These are phyloP conservation scores for Lacerta bilineata DNA, from an alignment of 2,797 vertebrate genomes.

Conservation along the genomic window DNA sequence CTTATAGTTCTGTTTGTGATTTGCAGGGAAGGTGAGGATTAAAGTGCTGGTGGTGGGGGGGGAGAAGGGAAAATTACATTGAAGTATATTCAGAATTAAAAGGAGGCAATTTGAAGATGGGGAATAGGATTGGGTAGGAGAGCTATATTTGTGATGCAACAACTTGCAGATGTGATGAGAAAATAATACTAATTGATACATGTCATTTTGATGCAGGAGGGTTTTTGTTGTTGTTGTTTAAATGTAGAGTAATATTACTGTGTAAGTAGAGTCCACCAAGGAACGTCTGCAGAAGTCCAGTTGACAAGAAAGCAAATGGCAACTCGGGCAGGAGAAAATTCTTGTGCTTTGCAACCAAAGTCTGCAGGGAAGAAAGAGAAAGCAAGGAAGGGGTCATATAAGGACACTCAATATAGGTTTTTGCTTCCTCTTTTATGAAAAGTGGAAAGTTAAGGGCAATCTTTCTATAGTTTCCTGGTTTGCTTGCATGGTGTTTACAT, in stretches of 20 bases:
- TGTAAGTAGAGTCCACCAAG: not conserved
- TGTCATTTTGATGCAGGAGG: not conserved
- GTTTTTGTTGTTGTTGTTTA: not conserved
- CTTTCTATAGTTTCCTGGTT: not conserved
- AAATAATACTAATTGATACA: not conserved
- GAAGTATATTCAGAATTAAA: not conserved
- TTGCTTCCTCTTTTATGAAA: not conserved
- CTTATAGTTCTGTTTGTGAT: not conserved
- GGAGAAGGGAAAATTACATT: not conserved
- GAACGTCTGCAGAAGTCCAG: not conserved
- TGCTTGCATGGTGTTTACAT: too few relatives aligned
- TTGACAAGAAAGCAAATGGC: not conserved
- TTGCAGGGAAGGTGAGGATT: not conserved
- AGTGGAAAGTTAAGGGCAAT: not conserved
- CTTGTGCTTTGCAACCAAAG: not conserved
- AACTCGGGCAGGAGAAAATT: not conserved
- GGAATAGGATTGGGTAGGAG: not conserved
- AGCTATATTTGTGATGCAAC: not conserved
- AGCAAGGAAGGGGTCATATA: not conserved
- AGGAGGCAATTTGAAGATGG: not conserved
- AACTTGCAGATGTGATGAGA: not conserved
- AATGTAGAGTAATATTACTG: not conserved
- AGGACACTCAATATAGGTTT: not conserved
- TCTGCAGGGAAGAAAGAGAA: slow-evolving; percentile 8
- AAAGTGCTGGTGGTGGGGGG: not conserved